Evolutionary conservation across 2,888 invertebrate species (phyloP).

Genomic region (Parascotia fuliginaria): DNA sequence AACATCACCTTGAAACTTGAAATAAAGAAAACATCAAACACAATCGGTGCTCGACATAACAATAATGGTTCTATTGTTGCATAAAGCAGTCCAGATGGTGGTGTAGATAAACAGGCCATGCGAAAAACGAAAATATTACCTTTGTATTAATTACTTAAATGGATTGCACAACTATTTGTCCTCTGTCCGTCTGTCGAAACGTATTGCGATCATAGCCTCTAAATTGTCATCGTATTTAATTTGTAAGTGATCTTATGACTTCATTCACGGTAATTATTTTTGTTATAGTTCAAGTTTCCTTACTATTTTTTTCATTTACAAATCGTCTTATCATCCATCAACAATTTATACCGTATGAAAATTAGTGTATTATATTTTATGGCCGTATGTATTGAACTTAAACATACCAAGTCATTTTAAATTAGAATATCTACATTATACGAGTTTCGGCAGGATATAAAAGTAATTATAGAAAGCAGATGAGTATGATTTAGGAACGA

Average conservation of each 20-base stretch:
- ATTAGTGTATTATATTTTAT: slow-evolving; percentile 23
- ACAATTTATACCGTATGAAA: slow-evolving; percentile 32
- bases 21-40: slow-evolving; percentile 69
- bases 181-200: slow-evolving; percentile 39
- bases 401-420: slow-evolving; percentile 21
- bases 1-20: slow-evolving; percentile 76
- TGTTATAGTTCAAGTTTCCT: too few species aligned
- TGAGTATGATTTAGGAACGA: slow-evolving; percentile 1
- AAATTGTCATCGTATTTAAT: slow-evolving; percentile 44
- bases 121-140: slow-evolving; percentile 71
- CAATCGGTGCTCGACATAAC: slow-evolving; percentile 59
- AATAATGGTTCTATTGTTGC: slow-evolving; percentile 77
- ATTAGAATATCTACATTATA: slow-evolving; percentile 16
- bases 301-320: too few species aligned
- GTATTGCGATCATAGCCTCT: slow-evolving; percentile 35
- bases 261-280: too few species aligned
- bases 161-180: slow-evolving; percentile 48
- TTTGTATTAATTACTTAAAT: slow-evolving; percentile 67
- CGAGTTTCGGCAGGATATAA: slow-evolving; percentile 26
- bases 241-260: too few species aligned
- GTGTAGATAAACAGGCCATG: slow-evolving; percentile 65
- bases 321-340: slow-evolving; percentile 22
- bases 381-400: slow-evolving; percentile 19
- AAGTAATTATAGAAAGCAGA: slow-evolving; percentile 34
- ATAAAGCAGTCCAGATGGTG: slow-evolving; percentile 63